phyloP scores from a whole-genome alignment of 1,140 invertebrate genomes.

The Periplaneta americana region DNA sequence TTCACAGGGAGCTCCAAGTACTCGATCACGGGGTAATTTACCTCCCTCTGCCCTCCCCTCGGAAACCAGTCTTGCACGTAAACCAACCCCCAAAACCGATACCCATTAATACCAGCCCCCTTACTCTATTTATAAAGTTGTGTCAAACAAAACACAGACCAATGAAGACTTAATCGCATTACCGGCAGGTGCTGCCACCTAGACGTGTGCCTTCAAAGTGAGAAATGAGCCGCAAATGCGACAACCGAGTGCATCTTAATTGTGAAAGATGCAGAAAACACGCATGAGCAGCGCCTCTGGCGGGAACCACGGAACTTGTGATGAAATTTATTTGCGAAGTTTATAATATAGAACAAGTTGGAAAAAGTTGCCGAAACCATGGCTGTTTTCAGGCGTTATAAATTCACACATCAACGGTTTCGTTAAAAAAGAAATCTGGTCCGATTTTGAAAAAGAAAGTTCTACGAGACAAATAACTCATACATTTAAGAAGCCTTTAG shows the following conservation, averaged over 20 bases:
- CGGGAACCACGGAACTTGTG: no score
- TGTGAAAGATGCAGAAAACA: background rate
- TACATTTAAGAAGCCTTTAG: no score
- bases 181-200: background rate
- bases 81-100: conserved; percentile 4
- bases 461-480: no score
- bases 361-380: no score
- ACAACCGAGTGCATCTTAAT: background rate
- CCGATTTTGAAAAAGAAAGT: no score
- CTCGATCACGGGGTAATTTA: conserved; percentile 14
- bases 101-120: background rate
- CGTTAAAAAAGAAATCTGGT: no score
- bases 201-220: background rate
- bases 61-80: background rate
- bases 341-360: no score
- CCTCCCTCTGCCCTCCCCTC: background rate
- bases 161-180: background rate
- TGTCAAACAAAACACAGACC: background rate
- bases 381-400: no score
- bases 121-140: background rate
- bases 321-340: no score
- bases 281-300: background rate
- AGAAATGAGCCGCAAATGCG: background rate
- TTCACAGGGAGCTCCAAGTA: conserved; percentile 8
- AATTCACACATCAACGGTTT: no score